phyloP scores from a whole-genome alignment of 2,797 vertebrate genomes.

The Sebastes diaconus region DNA sequence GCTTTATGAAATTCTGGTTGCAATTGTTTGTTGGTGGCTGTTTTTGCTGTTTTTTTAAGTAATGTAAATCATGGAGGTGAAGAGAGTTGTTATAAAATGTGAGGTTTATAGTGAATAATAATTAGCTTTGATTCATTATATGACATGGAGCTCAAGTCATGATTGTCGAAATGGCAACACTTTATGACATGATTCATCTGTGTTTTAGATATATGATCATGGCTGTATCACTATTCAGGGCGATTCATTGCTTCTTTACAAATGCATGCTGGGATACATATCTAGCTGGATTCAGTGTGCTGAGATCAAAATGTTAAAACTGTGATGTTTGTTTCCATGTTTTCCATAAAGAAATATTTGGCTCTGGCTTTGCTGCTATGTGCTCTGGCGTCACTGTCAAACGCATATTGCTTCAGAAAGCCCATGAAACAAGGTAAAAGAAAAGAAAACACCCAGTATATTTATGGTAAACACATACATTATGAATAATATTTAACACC shows the following conservation, averaged over 20 bases:
- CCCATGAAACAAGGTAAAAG: accelerated
- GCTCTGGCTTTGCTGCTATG: constrained; percentile 59
- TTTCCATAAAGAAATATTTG: constrained; percentile 55
- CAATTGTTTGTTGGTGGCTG: not conserved
- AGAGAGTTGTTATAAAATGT: not conserved
- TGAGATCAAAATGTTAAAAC: not conserved
- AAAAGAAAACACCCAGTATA: not conserved
- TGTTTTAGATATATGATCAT: not conserved
- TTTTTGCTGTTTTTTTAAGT: not conserved
- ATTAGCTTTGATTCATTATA: not conserved
- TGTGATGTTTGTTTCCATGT: constrained; percentile 6
- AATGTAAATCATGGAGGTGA: not conserved
- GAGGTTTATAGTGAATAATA: not conserved
- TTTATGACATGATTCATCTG: not conserved
- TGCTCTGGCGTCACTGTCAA: constrained; percentile 38
- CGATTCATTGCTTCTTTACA: not conserved
- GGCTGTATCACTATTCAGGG: not conserved
- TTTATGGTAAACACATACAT: not conserved
- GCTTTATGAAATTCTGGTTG: not conserved
- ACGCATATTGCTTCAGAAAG: not conserved
- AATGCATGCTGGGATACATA: not conserved
- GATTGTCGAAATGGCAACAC: not conserved
- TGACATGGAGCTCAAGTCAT: not conserved
- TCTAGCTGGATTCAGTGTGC: not conserved
- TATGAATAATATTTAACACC: not conserved